Conservation (phyloP, 2,888 invertebrate genomes). For the Drosophila recens region DNA sequence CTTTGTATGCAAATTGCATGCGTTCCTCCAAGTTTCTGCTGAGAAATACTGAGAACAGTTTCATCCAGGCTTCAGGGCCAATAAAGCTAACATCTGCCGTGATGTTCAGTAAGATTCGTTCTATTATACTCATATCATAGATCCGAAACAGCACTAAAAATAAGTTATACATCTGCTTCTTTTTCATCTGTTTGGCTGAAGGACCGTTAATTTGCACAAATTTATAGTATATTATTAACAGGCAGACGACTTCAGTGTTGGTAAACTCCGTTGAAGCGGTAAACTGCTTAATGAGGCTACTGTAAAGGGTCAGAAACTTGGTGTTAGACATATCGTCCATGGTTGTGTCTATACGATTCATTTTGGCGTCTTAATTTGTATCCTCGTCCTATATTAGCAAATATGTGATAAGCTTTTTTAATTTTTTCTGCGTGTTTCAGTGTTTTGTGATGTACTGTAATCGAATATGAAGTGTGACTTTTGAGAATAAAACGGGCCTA, state of each 20-base stretch:
- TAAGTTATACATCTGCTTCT: slow-evolving; percentile 88
- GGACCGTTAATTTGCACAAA: slow-evolving; percentile 85
- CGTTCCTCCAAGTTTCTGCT: slow-evolving; percentile 89
- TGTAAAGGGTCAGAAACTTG: slow-evolving; percentile 88
- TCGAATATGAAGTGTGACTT: background rate
- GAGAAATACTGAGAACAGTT: slow-evolving; percentile 89
- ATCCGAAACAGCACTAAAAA: slow-evolving; percentile 89
- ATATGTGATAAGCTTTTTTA: background rate
- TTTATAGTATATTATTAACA: slow-evolving; percentile 86
- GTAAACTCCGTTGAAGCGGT: slow-evolving; percentile 85
- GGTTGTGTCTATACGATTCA: slow-evolving; percentile 86
- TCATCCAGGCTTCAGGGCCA: slow-evolving; percentile 88
- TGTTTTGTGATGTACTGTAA: background rate
- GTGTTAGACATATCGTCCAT: slow-evolving; percentile 89
- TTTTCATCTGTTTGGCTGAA: slow-evolving; percentile 84
- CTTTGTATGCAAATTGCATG: slow-evolving; percentile 89
- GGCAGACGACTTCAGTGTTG: slow-evolving; percentile 87
- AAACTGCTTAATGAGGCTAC: slow-evolving; percentile 86
- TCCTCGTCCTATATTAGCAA: background rate
- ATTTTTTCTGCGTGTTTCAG: background rate
- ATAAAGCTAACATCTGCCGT: slow-evolving; percentile 86
- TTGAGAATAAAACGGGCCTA: background rate
- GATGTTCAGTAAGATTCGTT: slow-evolving; percentile 88
- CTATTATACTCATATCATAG: slow-evolving; percentile 89
- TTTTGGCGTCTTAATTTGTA: slow-evolving; percentile 38